These are phyloP conservation scores for Zeus faber DNA, from an alignment of 2,113 vertebrate species.

Conservation along the genomic window DNA sequence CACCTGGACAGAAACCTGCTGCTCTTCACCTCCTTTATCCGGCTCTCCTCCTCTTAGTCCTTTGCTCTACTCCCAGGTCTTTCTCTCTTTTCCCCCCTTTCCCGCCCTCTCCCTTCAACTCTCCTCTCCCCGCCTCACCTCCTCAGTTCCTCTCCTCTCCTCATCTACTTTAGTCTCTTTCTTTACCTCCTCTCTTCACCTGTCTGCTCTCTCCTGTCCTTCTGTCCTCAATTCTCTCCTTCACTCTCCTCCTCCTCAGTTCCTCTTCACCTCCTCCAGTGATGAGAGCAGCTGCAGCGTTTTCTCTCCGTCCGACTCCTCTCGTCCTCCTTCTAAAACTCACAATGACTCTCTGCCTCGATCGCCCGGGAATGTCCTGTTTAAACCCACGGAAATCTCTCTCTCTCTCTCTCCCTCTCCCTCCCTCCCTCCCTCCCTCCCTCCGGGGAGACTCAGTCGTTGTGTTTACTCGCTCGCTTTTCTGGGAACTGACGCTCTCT, in stretches of 20 bases:
- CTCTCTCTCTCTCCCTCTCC: constrained; percentile 14
- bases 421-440: neutral
- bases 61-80: constrained; percentile 16
- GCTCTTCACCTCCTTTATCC: neutral
- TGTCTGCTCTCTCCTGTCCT: constrained; percentile 13
- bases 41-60: neutral
- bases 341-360: neutral
- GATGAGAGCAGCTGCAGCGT: too few relatives aligned
- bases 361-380: constrained; percentile 63
- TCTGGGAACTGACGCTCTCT: constrained; percentile 2
- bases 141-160: constrained; percentile 17
- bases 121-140: constrained; percentile 14
- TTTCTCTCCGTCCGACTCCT: neutral
- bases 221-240: constrained; percentile 10
- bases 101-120: constrained; percentile 11
- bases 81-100: constrained; percentile 3
- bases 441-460: too few relatives aligned
- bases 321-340: neutral
- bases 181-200: constrained; percentile 39
- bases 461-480: too few relatives aligned
- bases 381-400: constrained; percentile 39
- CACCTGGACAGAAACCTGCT: neutral
- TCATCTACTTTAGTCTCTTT: constrained; percentile 15
- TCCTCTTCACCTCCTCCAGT: constrained; percentile 46
- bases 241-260: constrained; percentile 34